Percentiles rank a stretch among this genome's conserved stretches.
phyloP scores from a whole-genome alignment of 2,888 invertebrate species.

The Lucinisca nassula region DNA sequence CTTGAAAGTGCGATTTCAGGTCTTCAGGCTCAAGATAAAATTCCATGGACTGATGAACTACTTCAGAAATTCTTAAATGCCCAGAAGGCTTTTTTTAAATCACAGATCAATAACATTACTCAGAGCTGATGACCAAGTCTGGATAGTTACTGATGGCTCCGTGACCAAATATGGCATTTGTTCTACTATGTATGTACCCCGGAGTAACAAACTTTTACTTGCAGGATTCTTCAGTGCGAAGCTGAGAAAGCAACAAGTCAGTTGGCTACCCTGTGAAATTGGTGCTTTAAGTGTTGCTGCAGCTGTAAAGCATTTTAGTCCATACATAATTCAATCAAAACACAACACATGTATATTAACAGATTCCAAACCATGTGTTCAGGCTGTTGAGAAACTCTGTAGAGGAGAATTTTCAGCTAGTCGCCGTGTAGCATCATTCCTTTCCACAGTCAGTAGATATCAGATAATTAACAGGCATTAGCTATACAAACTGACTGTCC shows the following conservation, averaged over 20 bases:
- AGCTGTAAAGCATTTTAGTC: not conserved
- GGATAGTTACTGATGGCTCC: conserved; percentile 9
- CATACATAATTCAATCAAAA: conserved; percentile 6
- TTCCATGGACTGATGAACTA: not conserved
- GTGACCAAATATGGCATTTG: not conserved
- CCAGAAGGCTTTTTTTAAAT: not conserved
- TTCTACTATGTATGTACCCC: not conserved
- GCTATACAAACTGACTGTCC: conserved; percentile 44
- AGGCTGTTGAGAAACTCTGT: conserved; percentile 67
- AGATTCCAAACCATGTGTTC: conserved; percentile 66
- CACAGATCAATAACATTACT: not conserved
- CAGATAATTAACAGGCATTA: conserved; percentile 47
- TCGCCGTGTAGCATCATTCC: conserved; percentile 65
- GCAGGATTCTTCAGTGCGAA: not conserved
- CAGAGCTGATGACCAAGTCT: not conserved
- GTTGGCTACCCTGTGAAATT: too few relatives aligned
- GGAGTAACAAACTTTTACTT: too few relatives aligned
- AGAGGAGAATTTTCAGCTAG: conserved; percentile 71
- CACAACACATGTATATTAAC: too few relatives aligned
- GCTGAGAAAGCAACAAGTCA: not conserved
- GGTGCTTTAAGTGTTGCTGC: not conserved
- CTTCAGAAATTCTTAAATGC: not conserved
- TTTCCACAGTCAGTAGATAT: conserved; percentile 55
- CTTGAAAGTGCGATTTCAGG: not conserved
- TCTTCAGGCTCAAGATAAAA: not conserved